Conservation (phyloP, 2,888 invertebrate genomes). For the Magallana nippona region DNA sequence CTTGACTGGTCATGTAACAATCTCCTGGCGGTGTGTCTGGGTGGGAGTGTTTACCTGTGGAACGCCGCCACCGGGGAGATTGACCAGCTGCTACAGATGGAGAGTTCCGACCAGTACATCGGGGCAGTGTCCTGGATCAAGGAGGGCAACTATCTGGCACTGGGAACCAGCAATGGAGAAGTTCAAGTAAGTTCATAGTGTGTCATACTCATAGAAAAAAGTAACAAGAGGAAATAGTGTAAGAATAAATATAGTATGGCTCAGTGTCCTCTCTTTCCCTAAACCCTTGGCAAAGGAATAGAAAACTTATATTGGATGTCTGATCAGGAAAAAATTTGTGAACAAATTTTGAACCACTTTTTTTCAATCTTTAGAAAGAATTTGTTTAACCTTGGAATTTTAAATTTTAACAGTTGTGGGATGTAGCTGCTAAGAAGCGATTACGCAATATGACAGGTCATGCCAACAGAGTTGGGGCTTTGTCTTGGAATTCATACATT, state of each 20-base stretch:
- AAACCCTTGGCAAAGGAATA: too few species aligned
- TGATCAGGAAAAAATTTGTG: too few species aligned
- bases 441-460: constrained; percentile 93
- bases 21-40: constrained; percentile 94
- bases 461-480: constrained; percentile 89
- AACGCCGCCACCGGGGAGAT: constrained; percentile 88
- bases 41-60: constrained; percentile 93
- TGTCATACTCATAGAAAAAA: too few species aligned
- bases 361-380: too few species aligned
- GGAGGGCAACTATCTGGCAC: constrained; percentile 88
- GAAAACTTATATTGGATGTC: too few species aligned
- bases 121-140: constrained; percentile 90
- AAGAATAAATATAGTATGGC: too few species aligned
- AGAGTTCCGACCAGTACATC: constrained; percentile 84
- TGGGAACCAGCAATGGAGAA: constrained; percentile 91
- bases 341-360: too few species aligned
- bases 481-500: constrained; percentile 95
- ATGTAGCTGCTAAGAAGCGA: constrained; percentile 88
- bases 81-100: constrained; percentile 88
- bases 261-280: too few species aligned
- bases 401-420: constrained; percentile 87
- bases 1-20: constrained; percentile 97
- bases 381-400: not conserved
- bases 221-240: too few species aligned
- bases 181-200: constrained; percentile 85